A percentile compares a stretch with the other conserved stretches of the same genome.
Conservation (phyloP, 2,113 vertebrate species). For the Okapia johnstoni region DNA sequence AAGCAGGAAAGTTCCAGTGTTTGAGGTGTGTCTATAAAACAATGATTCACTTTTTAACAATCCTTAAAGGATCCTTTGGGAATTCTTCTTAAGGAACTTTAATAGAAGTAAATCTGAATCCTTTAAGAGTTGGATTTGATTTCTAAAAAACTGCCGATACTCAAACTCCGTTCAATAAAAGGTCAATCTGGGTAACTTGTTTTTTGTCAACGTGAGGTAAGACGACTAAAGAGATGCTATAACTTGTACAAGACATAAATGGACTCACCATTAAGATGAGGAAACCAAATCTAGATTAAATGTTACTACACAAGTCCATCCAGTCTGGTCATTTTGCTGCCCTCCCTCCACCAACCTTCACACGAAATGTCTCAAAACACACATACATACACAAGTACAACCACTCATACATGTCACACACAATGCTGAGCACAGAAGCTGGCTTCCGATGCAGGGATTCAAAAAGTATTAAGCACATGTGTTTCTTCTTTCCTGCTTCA, state of each 20-base stretch:
- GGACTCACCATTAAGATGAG: not conserved
- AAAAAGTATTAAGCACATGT: not conserved
- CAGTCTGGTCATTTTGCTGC: not conserved
- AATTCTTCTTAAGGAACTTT: not conserved
- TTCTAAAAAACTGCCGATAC: not conserved
- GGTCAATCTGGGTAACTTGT: not conserved
- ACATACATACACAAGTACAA: not conserved
- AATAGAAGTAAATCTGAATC: not conserved
- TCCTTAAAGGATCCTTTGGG: not conserved
- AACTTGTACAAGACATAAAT: not conserved
- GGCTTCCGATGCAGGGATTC: not conserved
- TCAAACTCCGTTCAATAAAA: not conserved
- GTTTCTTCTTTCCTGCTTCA: not conserved
- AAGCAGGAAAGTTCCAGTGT: not conserved
- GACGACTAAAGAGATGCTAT: not conserved
- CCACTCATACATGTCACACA: not conserved
- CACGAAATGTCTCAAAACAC: not conserved
- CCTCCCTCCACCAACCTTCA: not conserved
- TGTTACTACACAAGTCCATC: not conserved
- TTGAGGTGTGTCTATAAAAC: not conserved
- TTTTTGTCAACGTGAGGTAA: conserved; percentile 8
- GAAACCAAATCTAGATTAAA: not conserved
- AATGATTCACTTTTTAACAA: not conserved
- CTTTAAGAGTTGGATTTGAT: not conserved
- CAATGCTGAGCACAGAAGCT: not conserved